Evolutionary conservation across 1,140 invertebrate species (phyloP), one percentile per base, ranked within the genome.

Genomic region (Manduca sexta): DNA sequence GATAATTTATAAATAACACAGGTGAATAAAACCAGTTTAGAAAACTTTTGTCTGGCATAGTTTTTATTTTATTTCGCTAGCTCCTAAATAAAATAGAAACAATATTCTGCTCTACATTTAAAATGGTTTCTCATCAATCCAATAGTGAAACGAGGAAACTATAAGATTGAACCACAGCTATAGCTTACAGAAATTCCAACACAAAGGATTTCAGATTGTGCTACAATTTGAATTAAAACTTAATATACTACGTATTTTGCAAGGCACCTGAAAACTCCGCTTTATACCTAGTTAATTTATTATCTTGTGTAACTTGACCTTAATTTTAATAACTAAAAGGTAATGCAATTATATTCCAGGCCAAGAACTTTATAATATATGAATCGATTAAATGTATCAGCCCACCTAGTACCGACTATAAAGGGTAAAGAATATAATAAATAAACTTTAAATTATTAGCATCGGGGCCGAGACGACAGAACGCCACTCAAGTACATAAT

Each of bases 181-280:
- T n/a, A n/a, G n/a, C n/a, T n/a, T n/a, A n/a, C 4, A 26, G 8
- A 3, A 26, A 5, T 26, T 26, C 21, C 44, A 17, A 45, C 41
- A 49, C 52, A 35, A 41, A 44, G 17, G 12, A 35, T 34, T 21
- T 26, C 39, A 39, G 42, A n/a, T 37, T 21, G 14, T 29, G 37
- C 18, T 49, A 31, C 46, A 35, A 61, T 56, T 61, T 56, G 37
- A 61, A 53, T 54, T 56, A 48, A 46, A 51, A 51, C 53, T 56
- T 37, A 33, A 16, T 17, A 31, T 37, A 38, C 29, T n/a, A n/a
- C n/a, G n/a, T 16, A 29, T 45, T 49, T 43, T 48, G 45, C 59
- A 49, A 53, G 49, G 57, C 56, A 59, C 26, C 30, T 16, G 18
- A 26, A 17, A 12, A 48, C 45, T 44, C 45, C 51, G 48, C 57